Base-by-base conservation (phyloP, 2,888 invertebrate genomes). In the Dicranocentrus wangi region DNA sequence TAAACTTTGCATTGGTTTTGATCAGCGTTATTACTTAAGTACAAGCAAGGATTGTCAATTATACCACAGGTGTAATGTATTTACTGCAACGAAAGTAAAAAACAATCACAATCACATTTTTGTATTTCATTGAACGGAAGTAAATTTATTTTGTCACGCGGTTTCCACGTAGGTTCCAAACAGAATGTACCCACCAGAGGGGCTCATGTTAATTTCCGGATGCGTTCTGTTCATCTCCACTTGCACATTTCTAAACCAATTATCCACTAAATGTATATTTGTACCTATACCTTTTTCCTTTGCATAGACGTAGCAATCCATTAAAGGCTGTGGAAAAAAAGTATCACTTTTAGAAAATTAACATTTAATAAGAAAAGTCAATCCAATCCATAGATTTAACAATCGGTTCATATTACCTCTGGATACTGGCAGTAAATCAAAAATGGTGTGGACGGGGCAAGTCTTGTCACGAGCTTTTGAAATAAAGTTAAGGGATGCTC, bases 211-310 rank as follows among this genome's bases (percentile, higher is more conserved):
- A 42, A 98, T 96, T 88, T 95, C 93, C 0, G 99, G 99, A 91
- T 99, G 99, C 19, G 98, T 98, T 88, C 99, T 91, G 85, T 95
- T 93, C 1, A 94, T 93, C 83, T 97, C 89, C 32, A 96, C 93
- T 91, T 98, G 98, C 90, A 97, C 97, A 86, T 93, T 92, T 85
- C 98, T 91, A 89, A 95, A 90, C 93, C 97, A 98, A 87, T 94
- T 96, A 86, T 94, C 94, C 51, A 93, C 92, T 10, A 99, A 89
- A 88, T 92, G 93, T 51, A 98, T 89, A 87, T 93, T 93, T 10
- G 95, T 92, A 19, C 94, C 92, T 76, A 91, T 90, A n/a, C 89
- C 89, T 69, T 92, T 90, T 73, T 92, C 91, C 88, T 95, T 96
- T 71, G 99, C 89, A 86, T 93, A 92, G 72, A 93, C 90, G 88